Base-by-base conservation (phyloP, 92 coral and sea anemone species). In the Muricea muricata region DNA sequence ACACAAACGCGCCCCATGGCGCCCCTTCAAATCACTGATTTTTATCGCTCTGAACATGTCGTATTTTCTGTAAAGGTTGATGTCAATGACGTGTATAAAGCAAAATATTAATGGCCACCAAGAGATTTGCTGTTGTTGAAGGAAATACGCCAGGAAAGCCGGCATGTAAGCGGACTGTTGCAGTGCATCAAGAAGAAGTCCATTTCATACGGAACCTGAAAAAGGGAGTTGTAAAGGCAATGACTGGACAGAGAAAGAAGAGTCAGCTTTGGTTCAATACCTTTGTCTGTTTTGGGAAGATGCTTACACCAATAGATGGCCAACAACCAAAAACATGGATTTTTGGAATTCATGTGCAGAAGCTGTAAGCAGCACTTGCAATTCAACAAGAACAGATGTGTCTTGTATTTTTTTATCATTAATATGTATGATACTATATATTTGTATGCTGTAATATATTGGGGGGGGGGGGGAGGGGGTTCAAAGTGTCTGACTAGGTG, bases 61-160 rank as follows among this genome's bases (percentile, higher is more conserved):
- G 63, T 18, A 55, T n/a, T 55, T 55, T 55, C 28, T 55, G 10
- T 2, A n/a, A 2, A 24, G 30, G 30, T 55, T 55, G 15, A 55
- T n/a, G n/a, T n/a, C n/a, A n/a, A n/a, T n/a, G n/a, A n/a, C n/a
- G n/a, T n/a, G n/a, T n/a, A n/a, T n/a, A n/a, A n/a, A n/a, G n/a
- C n/a, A 55, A 55, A 25, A n/a, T n/a, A 29, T 2, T 29, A 6
- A 55, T 55, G 63, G 25, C 63, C 6, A 0, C 63, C 4, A 55
- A 55, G 63, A 21, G 29, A 15, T 32, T 32, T 21, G 2, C 32
- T 6, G 66, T 58, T 2, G 66, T 14, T 6, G 66, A 58, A 58
- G 66, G 66, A 29, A 58, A 58, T 32, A 58, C 66, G 66, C 66
- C 66, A 20, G 66, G 66, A 3, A 58, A 58, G n/a, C 66, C 66